Base-by-base conservation (phyloP, 2,113 vertebrate species). In the Okapia johnstoni region DNA sequence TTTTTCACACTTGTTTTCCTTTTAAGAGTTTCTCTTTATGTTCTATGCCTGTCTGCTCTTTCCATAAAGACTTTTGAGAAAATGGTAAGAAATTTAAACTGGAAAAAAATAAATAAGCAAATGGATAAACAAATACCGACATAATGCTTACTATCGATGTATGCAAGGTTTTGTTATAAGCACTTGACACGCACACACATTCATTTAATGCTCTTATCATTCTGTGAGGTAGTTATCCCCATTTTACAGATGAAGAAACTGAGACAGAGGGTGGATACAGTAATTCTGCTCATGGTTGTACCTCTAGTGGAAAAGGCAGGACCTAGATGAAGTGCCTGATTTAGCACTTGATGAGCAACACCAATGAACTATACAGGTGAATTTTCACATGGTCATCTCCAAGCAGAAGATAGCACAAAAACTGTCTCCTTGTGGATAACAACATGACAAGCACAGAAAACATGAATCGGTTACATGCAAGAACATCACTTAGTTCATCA, bases 1-100 rank as follows among this genome's bases (percentile, higher is more conserved):
- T 81, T 92, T 95, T 77, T 70, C 30, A 93, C 77, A 43, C 63
- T 83, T 87, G 25, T 92, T 88, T 96, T 87, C 88, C 52, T 84
- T 36, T 66, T 80, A 85, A 87, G 23, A 76, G 33, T 80, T 96
- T 92, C 84, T 90, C 87, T 89, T 87, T 93, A 86, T 95, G 13
- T 48, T 93, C 79, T 88, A 43, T 28, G 11, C 79, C 21, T 80
- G 48, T 54, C 40, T 48, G 36, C 40, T 79, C 54, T 91, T 88
- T 87, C 40, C 81, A 58, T 55, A 85, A 88, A 90, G 50, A 80
- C 79, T 80, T 90, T 63, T 26, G 94, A 88, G 77, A 86, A 83
- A 97, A 93, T n/a, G 30, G 58, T 73, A 90, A 57, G 26, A 11
- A 79, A 95, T 52, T 93, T 81, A 88, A 91, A 80, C 54, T 52